Base-by-base conservation (phyloP, 2,797 vertebrate genomes). In the Gymnocypris eckloni region DNA sequence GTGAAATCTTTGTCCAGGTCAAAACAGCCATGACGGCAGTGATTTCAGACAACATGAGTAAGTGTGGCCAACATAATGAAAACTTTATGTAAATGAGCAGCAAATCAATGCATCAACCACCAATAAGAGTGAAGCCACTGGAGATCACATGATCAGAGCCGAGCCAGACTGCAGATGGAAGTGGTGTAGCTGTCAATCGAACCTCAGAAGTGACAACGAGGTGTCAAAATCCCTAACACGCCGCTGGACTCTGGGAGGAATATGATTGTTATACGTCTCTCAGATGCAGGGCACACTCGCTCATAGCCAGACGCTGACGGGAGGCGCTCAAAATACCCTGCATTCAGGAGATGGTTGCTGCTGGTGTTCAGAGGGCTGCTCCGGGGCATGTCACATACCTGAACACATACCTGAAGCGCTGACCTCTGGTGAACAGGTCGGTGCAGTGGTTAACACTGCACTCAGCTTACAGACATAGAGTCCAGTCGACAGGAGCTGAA, bases 321-420 rank as follows among this genome's bases (percentile, higher is more conserved):
- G 50, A 52, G 20, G 54, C 4, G 33, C 52, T 37, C 37, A 75
- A 64, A 87, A 87, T 61, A 83, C 41, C 20, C 80, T 16, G 52
- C 80, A 69, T 85, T 87, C 78, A 87, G 70, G 25, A 28, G 61
- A 84, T 69, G 79, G 43, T 78, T 85, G 66, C 50, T 56, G 66
- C 48, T 87, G 61, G 50, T 56, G 45, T 82, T 76, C 39, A 59
- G 7, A 41, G 66, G 16, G 37, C 25, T 66, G 54, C 73, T 22
- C 50, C n/a, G 71, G 69, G 72, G 82, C 13, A 67, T 78, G 77
- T 54, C 79, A 81, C 82, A 80, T n/a, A 59, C 70, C 81, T 77
- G 80, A 66, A 41, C 75, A 50, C 45, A 64, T 81, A 78, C 59
- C 8, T 69, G 50, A 82, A 50, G 67, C 37, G 25, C n/a, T 86